phyloP scores from a whole-genome alignment of 2,888 invertebrate species.

The Chesias legatella region DNA sequence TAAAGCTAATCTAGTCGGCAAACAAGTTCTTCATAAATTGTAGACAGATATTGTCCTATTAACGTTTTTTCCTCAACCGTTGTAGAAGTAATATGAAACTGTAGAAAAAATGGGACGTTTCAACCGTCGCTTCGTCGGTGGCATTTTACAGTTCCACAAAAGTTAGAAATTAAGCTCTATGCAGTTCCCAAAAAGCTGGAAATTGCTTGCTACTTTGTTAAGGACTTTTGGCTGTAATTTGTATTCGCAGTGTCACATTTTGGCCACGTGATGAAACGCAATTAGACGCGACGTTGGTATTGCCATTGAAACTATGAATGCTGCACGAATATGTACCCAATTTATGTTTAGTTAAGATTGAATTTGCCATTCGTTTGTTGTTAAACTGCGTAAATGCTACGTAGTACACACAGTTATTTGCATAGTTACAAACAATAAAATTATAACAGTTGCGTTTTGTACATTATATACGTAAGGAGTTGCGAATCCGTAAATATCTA shows the following conservation, averaged over 20 bases:
- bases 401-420: neutral
- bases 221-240: neutral
- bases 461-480: no score
- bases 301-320: constrained; percentile 36
- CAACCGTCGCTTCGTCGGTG: neutral
- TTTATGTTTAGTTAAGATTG: neutral
- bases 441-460: no score
- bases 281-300: constrained; percentile 47
- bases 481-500: no score
- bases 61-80: constrained; percentile 2
- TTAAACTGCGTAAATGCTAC: constrained; percentile 21
- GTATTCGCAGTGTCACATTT: constrained; percentile 38
- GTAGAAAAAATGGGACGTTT: constrained; percentile 9
- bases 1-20: no score
- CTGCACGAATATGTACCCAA: constrained; percentile 2
- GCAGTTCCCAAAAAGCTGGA: no score
- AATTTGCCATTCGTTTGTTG: neutral
- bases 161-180: constrained; percentile 1
- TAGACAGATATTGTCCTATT: neutral
- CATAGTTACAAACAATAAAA: no score
- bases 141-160: neutral
- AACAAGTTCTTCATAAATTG: no score
- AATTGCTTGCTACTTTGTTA: no score
- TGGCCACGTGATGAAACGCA: constrained; percentile 46
- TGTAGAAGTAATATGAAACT: neutral